phyloP scores from a whole-genome alignment of 2,888 invertebrate species.

The Dryadula phaetusa region DNA sequence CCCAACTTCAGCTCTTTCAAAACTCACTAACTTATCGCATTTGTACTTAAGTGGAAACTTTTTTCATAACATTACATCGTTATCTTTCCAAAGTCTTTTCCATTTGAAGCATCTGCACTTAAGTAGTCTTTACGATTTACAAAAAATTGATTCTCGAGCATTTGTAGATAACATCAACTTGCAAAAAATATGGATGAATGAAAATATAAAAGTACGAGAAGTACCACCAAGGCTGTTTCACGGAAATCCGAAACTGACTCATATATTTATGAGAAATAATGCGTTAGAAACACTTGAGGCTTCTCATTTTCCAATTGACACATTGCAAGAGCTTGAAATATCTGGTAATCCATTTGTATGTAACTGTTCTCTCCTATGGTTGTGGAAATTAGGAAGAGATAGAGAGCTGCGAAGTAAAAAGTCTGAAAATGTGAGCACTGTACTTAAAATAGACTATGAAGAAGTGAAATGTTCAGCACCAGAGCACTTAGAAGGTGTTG shows the following conservation, averaged over 20 bases:
- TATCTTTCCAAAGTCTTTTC: slow-evolving; percentile 93
- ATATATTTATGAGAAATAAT: slow-evolving; percentile 91
- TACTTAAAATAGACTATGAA: slow-evolving; percentile 83
- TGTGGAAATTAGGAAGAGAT: slow-evolving; percentile 88
- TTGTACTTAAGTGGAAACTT: slow-evolving; percentile 92
- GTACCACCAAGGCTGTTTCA: slow-evolving; percentile 93
- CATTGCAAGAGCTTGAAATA: slow-evolving; percentile 88
- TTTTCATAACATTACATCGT: slow-evolving; percentile 88
- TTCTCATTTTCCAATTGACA: slow-evolving; percentile 92
- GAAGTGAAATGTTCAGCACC: slow-evolving; percentile 85
- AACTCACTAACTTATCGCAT: slow-evolving; percentile 89
- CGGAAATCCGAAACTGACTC: slow-evolving; percentile 90
- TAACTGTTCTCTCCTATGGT: slow-evolving; percentile 94
- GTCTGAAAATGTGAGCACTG: slow-evolving; percentile 66
- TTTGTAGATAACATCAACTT: slow-evolving; percentile 94
- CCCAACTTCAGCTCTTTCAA: slow-evolving; percentile 90
- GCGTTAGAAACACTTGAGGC: slow-evolving; percentile 90
- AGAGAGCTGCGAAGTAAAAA: slow-evolving; percentile 71
- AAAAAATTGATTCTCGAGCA: slow-evolving; percentile 89
- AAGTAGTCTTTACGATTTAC: slow-evolving; percentile 87
- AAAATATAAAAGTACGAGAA: slow-evolving; percentile 88
- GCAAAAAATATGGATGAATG: slow-evolving; percentile 90
- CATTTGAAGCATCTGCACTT: slow-evolving; percentile 90
- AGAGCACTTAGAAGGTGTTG: slow-evolving; percentile 78
- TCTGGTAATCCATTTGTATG: slow-evolving; percentile 93